These are phyloP conservation scores for Lepeophtheirus nordmannii DNA, from an alignment of 2,888 invertebrate genomes.

Conservation along the genomic window DNA sequence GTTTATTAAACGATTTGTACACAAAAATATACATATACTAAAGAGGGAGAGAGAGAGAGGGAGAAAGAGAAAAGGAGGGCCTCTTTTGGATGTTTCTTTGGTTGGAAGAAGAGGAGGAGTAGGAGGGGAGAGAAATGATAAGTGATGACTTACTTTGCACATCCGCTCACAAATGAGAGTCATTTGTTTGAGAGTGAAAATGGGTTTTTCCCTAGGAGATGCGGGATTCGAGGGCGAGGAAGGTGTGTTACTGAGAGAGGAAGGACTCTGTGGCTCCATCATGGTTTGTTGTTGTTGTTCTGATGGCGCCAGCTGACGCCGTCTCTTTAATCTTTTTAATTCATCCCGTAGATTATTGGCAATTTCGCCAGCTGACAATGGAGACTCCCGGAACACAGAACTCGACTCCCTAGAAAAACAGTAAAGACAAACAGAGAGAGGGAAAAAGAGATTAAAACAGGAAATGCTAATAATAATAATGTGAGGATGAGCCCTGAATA, in stretches of 20 bases:
- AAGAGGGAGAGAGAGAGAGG: no score
- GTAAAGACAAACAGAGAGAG: background rate
- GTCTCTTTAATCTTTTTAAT: conserved; percentile 13
- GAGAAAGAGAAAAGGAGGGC: no score
- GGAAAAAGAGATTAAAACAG: background rate
- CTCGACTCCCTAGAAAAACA: background rate
- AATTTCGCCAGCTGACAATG: conserved; percentile 18
- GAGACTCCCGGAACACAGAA: conserved; percentile 18
- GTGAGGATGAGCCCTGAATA: background rate
- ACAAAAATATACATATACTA: no score
- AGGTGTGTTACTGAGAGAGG: background rate
- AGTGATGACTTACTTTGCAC: conserved; percentile 24
- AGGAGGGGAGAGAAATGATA: no score
- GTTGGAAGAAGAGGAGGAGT: no score
- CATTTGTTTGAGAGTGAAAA: conserved; percentile 25
- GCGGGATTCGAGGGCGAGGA: background rate
- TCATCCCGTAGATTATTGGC: conserved; percentile 24
- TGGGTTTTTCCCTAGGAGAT: conserved; percentile 5
- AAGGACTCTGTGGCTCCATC: no score
- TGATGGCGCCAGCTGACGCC: conserved; percentile 1
- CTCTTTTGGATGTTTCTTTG: no score
- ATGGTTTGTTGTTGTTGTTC: no score
- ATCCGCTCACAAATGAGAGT: conserved; percentile 24
- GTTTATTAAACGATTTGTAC: no score
- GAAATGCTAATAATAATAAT: background rate